Base-by-base conservation (phyloP, 1,140 invertebrate genomes). In the Trichomalopsis sarcophagae region DNA sequence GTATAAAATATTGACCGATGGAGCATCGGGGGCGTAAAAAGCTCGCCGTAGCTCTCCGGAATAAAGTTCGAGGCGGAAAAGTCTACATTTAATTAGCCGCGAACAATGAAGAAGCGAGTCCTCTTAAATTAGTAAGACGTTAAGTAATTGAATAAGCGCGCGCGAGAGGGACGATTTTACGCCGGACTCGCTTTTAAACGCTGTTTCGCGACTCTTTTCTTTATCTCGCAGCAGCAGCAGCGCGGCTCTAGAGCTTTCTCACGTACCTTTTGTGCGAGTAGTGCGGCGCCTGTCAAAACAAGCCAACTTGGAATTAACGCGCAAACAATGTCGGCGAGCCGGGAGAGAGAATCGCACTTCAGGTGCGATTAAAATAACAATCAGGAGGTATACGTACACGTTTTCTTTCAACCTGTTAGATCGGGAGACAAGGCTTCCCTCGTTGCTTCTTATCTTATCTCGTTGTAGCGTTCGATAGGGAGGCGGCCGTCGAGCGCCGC, bases 361-460 rank as follows among this genome's bases (percentile, higher is more conserved):
- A 76, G 40, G 4, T 36, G 10, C 82, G 82, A 83, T 83, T 83
- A 83, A 83, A 83, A 77, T 77, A 77, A 83, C 82, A 83, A 83
- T 83, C 75, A 50, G 68, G 74, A 30, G 69, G 23, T 44, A 5
- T 74, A 21, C 30, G 13, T 74, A 21, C 30, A 11, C 68, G 55
- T 27, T 55, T 78, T 55, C 44, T 78, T 78, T 55, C 23, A 27
- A 76, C 21, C 55, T 36, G 33, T 36, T 36, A 36, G 3, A 36
- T 36, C 5, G 5, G 33, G 33, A 36, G 33, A 36, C 33, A 36
- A 36, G 33, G 33, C 33, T 36, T 36, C 5, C 3, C 33, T 36
- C 5, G 33, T 4, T 36, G 33, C 33, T 3, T 33, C 14, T 50
- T 50, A 50, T 50, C 47, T 50, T 50, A 50, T 50, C 47, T 50